phyloP scores from a whole-genome alignment of 2,113 vertebrate species.

The Neogobius melanostomus region DNA sequence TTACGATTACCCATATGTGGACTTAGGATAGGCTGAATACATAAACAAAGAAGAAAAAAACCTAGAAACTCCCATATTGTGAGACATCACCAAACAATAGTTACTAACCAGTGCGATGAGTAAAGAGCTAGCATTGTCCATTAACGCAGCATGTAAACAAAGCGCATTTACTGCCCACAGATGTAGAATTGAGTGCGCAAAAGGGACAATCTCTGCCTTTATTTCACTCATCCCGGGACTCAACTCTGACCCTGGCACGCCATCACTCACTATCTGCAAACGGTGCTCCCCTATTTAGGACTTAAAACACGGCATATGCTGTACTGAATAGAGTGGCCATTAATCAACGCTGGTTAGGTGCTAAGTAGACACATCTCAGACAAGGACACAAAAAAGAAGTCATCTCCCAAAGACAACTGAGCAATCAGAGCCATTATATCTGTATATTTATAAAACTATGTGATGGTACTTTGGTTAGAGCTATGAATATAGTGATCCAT shows the following conservation, averaged over 20 bases:
- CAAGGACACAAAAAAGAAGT: conserved; percentile 59
- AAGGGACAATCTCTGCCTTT: conserved; percentile 47
- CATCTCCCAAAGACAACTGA: conserved; percentile 10
- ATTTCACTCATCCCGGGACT: conserved; percentile 59
- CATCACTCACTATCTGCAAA: conserved; percentile 75
- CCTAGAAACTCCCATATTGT: not conserved
- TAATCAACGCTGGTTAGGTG: conserved; percentile 84
- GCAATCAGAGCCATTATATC: conserved; percentile 16
- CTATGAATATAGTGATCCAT: conserved; percentile 39
- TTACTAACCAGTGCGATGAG: not conserved
- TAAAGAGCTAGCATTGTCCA: conserved; percentile 4
- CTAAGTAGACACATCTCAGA: conserved; percentile 80
- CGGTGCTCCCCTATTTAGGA: conserved; percentile 57
- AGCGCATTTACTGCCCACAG: conserved; percentile 36
- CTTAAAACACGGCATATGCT: conserved; percentile 77
- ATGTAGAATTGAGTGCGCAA: conserved; percentile 25
- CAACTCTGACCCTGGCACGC: conserved; percentile 79
- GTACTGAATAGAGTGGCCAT: conserved; percentile 76
- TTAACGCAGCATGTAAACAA: conserved; percentile 37
- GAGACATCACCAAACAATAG: not conserved
- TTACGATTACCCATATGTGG: too few species aligned
- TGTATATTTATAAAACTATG: conserved; percentile 46
- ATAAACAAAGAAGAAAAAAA: too few species aligned
- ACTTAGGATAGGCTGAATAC: too few species aligned
- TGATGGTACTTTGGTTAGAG: conserved; percentile 35